phyloP scores from a whole-genome alignment of 1,140 invertebrate species.

The Eriocheir sinensis region DNA sequence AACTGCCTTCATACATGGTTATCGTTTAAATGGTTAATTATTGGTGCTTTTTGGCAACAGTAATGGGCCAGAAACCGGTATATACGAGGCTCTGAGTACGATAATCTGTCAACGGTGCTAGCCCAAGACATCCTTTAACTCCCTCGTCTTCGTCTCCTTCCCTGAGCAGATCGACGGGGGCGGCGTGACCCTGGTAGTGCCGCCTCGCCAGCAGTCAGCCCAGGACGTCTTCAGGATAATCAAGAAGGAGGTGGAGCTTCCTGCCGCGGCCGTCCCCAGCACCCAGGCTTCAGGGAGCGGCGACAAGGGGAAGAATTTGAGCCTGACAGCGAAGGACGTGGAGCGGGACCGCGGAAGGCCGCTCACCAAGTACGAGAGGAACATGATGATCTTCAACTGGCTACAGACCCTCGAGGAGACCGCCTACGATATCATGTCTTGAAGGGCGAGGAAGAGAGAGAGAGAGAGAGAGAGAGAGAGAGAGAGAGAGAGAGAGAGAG shows the following conservation, averaged over 20 bases:
- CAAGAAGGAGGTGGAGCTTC: constrained; percentile 68
- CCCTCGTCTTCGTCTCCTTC: not conserved
- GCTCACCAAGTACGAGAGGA: constrained; percentile 92
- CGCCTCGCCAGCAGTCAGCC: constrained; percentile 60
- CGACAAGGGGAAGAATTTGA: constrained; percentile 72
- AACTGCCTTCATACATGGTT: too few species aligned
- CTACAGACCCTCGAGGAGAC: constrained; percentile 91
- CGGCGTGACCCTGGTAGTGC: constrained; percentile 66
- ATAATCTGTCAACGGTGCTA: too few species aligned
- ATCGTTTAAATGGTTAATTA: too few species aligned
- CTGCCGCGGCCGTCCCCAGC: constrained; percentile 78
- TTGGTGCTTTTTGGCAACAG: too few species aligned
- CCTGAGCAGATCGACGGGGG: constrained; percentile 62
- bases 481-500: not conserved
- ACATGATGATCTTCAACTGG: constrained; percentile 97
- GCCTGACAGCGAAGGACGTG: constrained; percentile 87
- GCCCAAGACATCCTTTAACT: not conserved
- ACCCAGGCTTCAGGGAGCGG: constrained; percentile 79
- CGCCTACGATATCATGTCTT: constrained; percentile 82
- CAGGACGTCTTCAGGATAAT: constrained; percentile 73
- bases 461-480: not conserved
- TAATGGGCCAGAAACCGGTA: too few species aligned
- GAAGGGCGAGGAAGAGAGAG: constrained; percentile 70
- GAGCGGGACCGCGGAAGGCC: constrained; percentile 91
- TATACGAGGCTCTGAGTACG: too few species aligned